Conservation (phyloP, 2,797 vertebrate genomes). For the Paguma larvata region DNA sequence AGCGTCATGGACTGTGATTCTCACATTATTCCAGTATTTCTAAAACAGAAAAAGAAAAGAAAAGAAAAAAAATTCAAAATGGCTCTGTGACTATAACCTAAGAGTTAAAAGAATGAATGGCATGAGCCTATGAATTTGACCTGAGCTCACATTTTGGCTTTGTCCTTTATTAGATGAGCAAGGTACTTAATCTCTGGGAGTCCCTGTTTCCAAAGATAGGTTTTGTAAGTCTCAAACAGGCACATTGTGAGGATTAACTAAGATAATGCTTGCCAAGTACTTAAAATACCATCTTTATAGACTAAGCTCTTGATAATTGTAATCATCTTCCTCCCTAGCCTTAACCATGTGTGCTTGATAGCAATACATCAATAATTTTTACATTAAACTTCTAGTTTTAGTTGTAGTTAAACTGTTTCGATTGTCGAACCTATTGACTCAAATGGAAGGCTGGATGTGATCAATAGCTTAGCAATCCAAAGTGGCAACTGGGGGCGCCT, state of each 20-base stretch:
- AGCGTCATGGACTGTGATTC: neutral
- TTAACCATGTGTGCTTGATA: neutral
- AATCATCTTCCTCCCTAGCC: neutral
- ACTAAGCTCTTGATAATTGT: neutral
- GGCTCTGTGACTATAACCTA: neutral
- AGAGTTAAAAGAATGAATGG: neutral
- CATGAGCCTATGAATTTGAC: neutral
- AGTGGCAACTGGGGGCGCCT: neutral
- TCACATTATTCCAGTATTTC: neutral
- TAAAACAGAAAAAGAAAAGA: no score
- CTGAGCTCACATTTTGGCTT: neutral
- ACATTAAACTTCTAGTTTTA: neutral
- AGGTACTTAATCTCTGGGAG: neutral
- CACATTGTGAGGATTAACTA: neutral
- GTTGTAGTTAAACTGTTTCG: neutral
- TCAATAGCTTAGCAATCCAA: neutral
- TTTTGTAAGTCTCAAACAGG: neutral
- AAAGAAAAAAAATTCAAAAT: neutral
- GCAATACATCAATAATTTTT: neutral
- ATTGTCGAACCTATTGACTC: neutral
- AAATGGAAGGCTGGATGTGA: neutral
- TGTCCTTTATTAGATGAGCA: neutral
- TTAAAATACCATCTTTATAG: neutral
- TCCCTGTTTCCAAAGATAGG: neutral
- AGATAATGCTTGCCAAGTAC: neutral